These are phyloP conservation scores for Genyomyrus donnyi DNA, from an alignment of 2,113 vertebrate genomes.

Conservation along the genomic window DNA sequence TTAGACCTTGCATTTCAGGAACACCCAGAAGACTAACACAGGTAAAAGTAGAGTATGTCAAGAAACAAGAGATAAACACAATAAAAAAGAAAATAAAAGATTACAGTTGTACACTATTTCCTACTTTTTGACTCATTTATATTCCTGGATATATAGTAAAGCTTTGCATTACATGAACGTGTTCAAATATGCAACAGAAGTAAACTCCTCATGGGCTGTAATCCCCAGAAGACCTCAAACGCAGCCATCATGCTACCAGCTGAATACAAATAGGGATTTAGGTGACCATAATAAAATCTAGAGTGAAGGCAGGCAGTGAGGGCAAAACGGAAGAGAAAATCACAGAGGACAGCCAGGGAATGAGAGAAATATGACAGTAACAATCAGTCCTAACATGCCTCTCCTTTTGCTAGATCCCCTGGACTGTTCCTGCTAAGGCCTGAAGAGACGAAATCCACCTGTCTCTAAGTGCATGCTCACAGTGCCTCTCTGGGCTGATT, in stretches of 20 bases:
- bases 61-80: neutral
- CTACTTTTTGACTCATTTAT: conserved; percentile 47
- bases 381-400: conserved; percentile 56
- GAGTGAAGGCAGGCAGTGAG: conserved; percentile 74
- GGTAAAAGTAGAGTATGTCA: neutral
- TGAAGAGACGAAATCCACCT: neutral
- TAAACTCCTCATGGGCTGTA: conserved; percentile 28
- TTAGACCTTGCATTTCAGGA: neutral
- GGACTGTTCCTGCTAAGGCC: neutral
- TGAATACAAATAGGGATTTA: conserved; percentile 28
- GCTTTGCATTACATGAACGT: neutral
- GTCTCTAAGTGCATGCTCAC: conserved; percentile 14
- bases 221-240: conserved; percentile 60
- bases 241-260: neutral
- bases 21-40: neutral
- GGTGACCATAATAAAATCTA: conserved; percentile 67
- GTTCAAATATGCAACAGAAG: neutral
- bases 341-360: conserved; percentile 69
- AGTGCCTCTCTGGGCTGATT: conserved; percentile 47
- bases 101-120: conserved; percentile 21
- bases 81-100: neutral
- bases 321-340: conserved; percentile 71
- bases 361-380: conserved; percentile 82
- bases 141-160: neutral
- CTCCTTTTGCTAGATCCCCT: neutral